Evolutionary conservation across 2,113 vertebrate genomes (phyloP), one percentile per base, ranked within the genome.

Genomic region (Geococcyx californianus): DNA sequence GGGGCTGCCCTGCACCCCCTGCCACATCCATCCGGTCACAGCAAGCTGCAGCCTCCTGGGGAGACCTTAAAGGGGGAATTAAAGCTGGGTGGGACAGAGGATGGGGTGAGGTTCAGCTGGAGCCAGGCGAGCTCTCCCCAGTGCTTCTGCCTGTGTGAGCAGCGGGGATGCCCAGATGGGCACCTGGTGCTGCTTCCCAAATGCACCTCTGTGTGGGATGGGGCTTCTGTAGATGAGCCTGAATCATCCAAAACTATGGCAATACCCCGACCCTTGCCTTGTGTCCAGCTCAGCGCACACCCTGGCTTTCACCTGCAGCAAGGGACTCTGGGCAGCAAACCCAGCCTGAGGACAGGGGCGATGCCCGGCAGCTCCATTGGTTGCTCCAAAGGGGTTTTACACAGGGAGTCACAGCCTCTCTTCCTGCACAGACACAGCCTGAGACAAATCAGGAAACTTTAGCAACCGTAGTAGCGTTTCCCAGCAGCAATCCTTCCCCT

Each of bases 131-230:
- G 74, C 42, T 36, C 73, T 59, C 42, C 36, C n/a, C 44, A 18
- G 73, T 1, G 5, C 56, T 13, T 17, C 73, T 60, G 34, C 44
- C 63, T 3, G n/a, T 7, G 24, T 13, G 36, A 59, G 44, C 4
- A 3, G 38, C 26, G 20, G 26, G 3, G 24, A 56, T 42, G 70
- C n/a, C 12, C 60, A 24, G 28, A 51, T 58, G 51, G 12, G 24
- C 2, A 4, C 62, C 33, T 4, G 44, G 42, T 1, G 3, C 36
- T 13, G 51, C 31, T n/a, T 40, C 42, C 42, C 36, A 6, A 19
- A n/a, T 0, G 3, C 34, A 3, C 7, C 69, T 33, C 16, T 34
- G 60, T 3, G 7, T 9, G 18, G 47, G 31, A 47, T 7, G 11
- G 2, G 7, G 59, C 51, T 59, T 42, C 29, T 12, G 13, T 26